Conservation (phyloP, 1,140 invertebrate genomes). For the Brachionus asplanchnoidis region DNA sequence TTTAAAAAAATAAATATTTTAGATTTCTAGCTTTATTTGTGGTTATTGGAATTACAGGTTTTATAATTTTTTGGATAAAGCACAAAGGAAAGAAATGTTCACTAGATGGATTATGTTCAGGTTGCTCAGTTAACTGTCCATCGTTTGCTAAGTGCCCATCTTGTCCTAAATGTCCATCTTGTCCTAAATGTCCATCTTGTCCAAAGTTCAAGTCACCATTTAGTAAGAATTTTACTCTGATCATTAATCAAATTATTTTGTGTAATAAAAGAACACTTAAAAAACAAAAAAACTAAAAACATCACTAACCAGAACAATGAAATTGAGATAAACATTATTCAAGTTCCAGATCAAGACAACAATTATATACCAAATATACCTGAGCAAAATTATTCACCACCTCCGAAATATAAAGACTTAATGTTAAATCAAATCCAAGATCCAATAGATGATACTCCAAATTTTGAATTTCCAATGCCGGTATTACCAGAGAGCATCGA, state of each 20-base stretch:
- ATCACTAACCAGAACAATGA: neutral
- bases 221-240: neutral
- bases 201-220: neutral
- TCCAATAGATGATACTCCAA: neutral
- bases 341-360: neutral
- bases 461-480: slow-evolving; percentile 4
- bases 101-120: neutral
- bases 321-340: neutral
- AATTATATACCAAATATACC: neutral
- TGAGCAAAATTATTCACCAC: neutral
- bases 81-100: neutral
- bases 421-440: neutral
- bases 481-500: neutral
- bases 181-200: neutral
- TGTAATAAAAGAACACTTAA: neutral
- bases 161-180: neutral
- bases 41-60: neutral
- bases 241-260: too few relatives aligned
- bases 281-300: neutral
- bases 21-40: neutral
- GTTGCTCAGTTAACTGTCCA: neutral
- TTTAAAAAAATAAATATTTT: neutral
- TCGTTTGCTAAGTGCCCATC: neutral
- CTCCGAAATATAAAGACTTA: slow-evolving; percentile 22
- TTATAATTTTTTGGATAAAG: neutral